phyloP scores from a whole-genome alignment of 2,113 vertebrate genomes.

The Echinops telfairi region DNA sequence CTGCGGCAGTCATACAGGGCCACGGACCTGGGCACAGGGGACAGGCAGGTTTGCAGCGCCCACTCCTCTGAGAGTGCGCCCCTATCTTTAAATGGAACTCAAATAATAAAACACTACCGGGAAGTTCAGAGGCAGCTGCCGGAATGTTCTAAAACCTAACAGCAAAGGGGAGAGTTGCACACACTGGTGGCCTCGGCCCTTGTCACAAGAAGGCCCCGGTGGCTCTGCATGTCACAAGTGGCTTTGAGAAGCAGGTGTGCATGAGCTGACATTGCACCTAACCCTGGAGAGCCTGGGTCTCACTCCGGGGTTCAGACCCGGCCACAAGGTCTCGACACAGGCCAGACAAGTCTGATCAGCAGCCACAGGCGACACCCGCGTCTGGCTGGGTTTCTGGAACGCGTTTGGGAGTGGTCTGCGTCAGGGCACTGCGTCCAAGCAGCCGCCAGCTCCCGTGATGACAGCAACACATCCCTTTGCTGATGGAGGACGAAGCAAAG shows the following conservation, averaged over 20 bases:
- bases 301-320: too few species aligned
- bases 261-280: too few species aligned
- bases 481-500: too few species aligned
- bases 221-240: background rate
- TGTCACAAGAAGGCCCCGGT: background rate
- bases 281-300: too few species aligned
- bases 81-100: background rate
- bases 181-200: background rate
- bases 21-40: slow-evolving; percentile 88
- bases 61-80: background rate
- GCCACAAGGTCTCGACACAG: too few species aligned
- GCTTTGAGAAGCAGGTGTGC: background rate
- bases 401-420: too few species aligned
- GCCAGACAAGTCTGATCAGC: too few species aligned
- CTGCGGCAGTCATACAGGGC: slow-evolving; percentile 96
- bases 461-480: too few species aligned
- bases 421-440: too few species aligned
- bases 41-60: background rate
- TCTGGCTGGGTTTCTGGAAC: too few species aligned
- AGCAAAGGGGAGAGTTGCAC: background rate
- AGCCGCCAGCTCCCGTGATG: too few species aligned
- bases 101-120: background rate
- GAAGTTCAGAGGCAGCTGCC: background rate
- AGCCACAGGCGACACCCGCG: too few species aligned
- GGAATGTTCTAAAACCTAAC: slow-evolving; percentile 14